Conservation (phyloP, 2,113 vertebrate species). For the Calyptomena viridis region DNA sequence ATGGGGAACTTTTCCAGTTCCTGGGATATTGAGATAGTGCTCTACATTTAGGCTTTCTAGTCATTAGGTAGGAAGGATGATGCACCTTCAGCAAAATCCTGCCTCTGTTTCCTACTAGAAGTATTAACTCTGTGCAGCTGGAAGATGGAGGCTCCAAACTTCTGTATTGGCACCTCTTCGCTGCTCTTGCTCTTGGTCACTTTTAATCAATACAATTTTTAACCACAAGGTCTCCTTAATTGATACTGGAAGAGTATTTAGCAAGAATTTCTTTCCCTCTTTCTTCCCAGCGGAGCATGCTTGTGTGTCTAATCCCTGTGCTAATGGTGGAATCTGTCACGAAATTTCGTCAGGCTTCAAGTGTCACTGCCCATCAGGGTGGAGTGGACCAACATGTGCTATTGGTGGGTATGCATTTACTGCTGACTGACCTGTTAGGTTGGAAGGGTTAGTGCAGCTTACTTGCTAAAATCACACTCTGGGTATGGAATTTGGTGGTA, state of each 20-base stretch:
- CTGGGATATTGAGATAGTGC: not conserved
- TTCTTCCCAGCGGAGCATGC: constrained; percentile 86
- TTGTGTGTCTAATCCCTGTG: constrained; percentile 92
- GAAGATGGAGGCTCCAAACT: not conserved
- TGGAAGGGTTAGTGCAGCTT: not conserved
- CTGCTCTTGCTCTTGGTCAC: not conserved
- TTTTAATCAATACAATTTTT: not conserved
- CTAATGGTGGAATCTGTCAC: constrained; percentile 90
- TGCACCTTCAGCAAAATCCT: not conserved
- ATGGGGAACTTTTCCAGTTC: not conserved
- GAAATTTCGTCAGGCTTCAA: constrained; percentile 89
- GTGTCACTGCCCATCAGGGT: constrained; percentile 90
- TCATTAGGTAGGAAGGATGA: not conserved
- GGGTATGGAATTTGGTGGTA: not conserved
- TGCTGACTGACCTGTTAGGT: not conserved
- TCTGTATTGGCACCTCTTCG: not conserved
- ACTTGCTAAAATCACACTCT: not conserved
- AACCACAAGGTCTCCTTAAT: not conserved
- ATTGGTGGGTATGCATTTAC: constrained; percentile 77
- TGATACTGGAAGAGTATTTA: not conserved
- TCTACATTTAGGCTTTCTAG: not conserved
- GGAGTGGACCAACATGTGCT: constrained; percentile 92
- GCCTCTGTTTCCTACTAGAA: not conserved
- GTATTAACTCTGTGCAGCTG: not conserved
- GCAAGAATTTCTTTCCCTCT: not conserved